Evolutionary conservation across 37 sponge, comb jelly and placozoan genomes (phyloP), one percentile per base, ranked within the genome.

Genomic region (Aphrocallistes beatrix): DNA sequence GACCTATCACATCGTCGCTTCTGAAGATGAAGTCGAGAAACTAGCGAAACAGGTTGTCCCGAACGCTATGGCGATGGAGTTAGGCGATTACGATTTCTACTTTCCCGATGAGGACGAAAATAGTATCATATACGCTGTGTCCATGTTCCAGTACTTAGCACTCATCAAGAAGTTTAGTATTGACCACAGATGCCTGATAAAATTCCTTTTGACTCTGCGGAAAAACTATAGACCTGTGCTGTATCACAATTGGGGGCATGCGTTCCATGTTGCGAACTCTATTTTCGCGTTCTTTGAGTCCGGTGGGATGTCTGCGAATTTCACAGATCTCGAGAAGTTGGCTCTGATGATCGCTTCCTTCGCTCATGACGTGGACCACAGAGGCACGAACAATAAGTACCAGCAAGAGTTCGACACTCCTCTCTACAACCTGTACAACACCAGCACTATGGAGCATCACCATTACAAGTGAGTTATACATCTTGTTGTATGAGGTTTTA

Each of bases 371-470:
- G 75, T 60, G 34, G 75, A 82, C 25, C 83, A 82, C 83, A 82
- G 83, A 82, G 39, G 39, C 3, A 82, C 45, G 3, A 39, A 82
- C 25, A 82, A 82, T 13, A 39, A 40, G 23, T 38, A 38, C 45
- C 45, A 36, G 38, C 50, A 86, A 86, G 38, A 86, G 39, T 84
- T 85, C 38, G 38, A 60, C 34, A 85, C 82, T 84, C 90, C 93
- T 13, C 39, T 96, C 28, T 94, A 94, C 32, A 37, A 88, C 38
- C 91, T 96, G 51, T 96, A 96, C 88, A 83, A 90, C 85, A 96
- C 97, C 10, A 89, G 91, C 39, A 92, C 91, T 17, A 96, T 96
- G 97, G 97, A 96, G 87, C 91, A 94, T 51, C 97, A 96, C 82
- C 97, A 96, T 89, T 94, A 60, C 21, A 60, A 13, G 75, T 60